Base-by-base conservation (phyloP, 2,888 invertebrate species). In the Matsumyia berberina region DNA sequence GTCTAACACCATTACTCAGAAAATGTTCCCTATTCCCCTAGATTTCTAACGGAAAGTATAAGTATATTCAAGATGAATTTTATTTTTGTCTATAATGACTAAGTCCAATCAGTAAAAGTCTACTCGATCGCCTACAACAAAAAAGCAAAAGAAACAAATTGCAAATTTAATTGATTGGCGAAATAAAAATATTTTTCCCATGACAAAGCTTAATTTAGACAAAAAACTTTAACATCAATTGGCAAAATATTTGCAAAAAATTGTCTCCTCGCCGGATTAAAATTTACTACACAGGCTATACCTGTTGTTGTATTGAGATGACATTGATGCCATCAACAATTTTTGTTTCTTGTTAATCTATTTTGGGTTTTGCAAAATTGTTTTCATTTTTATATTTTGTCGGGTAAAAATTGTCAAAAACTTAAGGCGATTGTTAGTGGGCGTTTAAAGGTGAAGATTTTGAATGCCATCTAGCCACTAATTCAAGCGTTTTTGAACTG, bases 81-180 rank as follows among this genome's bases (percentile, higher is more conserved):
- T 60, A 70, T 72, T 72, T 72, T 42, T 49, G n/a, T 29, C 39
- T 29, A 31, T 33, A 31, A 53, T 72, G 72, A 72, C 51, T 72
- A 62, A 72, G 39, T n/a, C 15, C 19, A 31, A 3, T 19, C 39
- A 51, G 31, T 8, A 31, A 31, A 39, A 53, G n/a, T 37, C 57
- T 57, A 37, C 37, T 51, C 2, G 4, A 39, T 8, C 15, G 17
- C 5, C 37, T 39, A 76, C 8, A 53, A n/a, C 19, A 11, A 11
- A n/a, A 15, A 64, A 15, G 15, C n/a, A 42, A 44, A n/a, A 69
- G 11, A 12, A 42, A 58, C 8, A 35, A 17, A 39, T 24, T 15
- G 57, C 49, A 74, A 67, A 67, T 57, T 62, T 69, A 69, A 64
- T 81, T 76, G 39, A 57, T 70, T 42, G 19, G 12, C 11, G 8